Evolutionary conservation across 1,140 invertebrate genomes (phyloP).

Genomic region (Chelonus insularis): DNA sequence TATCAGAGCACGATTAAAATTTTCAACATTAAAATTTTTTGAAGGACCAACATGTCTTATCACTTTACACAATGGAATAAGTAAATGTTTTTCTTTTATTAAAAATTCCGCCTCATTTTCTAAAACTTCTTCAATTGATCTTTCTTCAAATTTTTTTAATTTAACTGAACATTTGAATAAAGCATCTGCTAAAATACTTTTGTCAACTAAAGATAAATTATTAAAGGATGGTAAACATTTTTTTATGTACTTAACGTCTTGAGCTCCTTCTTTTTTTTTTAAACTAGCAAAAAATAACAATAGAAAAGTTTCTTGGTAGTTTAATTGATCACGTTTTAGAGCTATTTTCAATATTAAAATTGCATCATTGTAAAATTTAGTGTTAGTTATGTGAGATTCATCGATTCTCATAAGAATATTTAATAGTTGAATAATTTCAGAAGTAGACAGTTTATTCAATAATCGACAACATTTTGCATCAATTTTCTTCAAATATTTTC

Average conservation of each 20-base stretch:
- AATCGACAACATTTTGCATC: too few relatives aligned
- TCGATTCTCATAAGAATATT: too few relatives aligned
- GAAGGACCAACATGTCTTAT: constrained; percentile 20
- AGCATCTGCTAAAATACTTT: constrained; percentile 26
- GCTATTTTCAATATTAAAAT: constrained; percentile 25
- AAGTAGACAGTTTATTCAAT: too few relatives aligned
- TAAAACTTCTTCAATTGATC: constrained; percentile 24
- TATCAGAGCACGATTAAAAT: constrained; percentile 29
- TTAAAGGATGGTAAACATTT: constrained; percentile 26
- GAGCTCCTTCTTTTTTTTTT: not conserved
- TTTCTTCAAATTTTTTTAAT: constrained; percentile 14
- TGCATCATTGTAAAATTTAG: constrained; percentile 20
- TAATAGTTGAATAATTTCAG: too few relatives aligned
- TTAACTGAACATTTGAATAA: constrained; percentile 26
- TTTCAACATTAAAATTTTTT: constrained; percentile 18
- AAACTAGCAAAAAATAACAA: constrained; percentile 29
- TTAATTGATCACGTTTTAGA: constrained; percentile 4
- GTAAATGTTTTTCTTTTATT: constrained; percentile 19
- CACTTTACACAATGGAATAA: constrained; percentile 32
- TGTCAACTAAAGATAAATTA: constrained; percentile 30
- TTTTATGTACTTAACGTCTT: constrained; percentile 18
- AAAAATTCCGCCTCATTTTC: constrained; percentile 22
- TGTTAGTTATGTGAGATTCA: too few relatives aligned
- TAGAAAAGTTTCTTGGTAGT: constrained; percentile 19
- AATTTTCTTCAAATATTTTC: too few relatives aligned